Percentiles rank a stretch among this genome's conserved stretches.
Conservation (phyloP, 2,888 invertebrate genomes). For the Drosophila lacicola region DNA sequence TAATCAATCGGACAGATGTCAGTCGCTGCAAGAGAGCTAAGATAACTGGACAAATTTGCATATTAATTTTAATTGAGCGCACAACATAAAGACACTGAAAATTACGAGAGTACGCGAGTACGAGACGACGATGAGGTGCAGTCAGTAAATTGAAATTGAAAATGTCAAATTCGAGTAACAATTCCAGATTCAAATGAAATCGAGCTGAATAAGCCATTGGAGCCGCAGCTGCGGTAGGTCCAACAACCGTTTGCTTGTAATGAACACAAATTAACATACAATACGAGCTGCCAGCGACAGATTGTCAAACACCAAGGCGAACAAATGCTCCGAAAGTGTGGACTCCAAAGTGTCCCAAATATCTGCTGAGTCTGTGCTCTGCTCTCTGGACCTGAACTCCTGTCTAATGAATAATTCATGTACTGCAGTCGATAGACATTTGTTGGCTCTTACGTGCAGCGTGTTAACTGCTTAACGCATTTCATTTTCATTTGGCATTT, state of each 20-base stretch:
- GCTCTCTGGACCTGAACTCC: constrained; percentile 23
- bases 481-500: constrained; percentile 43
- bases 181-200: constrained; percentile 39
- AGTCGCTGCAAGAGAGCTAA: constrained; percentile 11
- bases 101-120: too few species aligned
- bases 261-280: constrained; percentile 71
- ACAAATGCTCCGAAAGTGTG: constrained; percentile 32
- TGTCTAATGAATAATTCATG: constrained; percentile 56
- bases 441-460: constrained; percentile 17
- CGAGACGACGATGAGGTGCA: constrained; percentile 34
- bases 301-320: constrained; percentile 62
- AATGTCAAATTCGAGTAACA: constrained; percentile 69
- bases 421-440: constrained; percentile 20
- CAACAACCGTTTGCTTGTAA: constrained; percentile 40
- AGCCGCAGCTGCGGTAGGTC: constrained; percentile 55
- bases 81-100: constrained; percentile 20
- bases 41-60: constrained; percentile 65
- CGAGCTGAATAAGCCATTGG: constrained; percentile 53
- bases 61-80: constrained; percentile 77
- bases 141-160: constrained; percentile 61
- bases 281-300: constrained; percentile 53
- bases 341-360: constrained; percentile 18
- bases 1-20: constrained; percentile 69
- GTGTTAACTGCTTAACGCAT: constrained; percentile 58
- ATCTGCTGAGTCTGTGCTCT: background rate